These are phyloP conservation scores for Anthonomus grandis DNA, from an alignment of 1,140 invertebrate genomes.

Conservation along the genomic window DNA sequence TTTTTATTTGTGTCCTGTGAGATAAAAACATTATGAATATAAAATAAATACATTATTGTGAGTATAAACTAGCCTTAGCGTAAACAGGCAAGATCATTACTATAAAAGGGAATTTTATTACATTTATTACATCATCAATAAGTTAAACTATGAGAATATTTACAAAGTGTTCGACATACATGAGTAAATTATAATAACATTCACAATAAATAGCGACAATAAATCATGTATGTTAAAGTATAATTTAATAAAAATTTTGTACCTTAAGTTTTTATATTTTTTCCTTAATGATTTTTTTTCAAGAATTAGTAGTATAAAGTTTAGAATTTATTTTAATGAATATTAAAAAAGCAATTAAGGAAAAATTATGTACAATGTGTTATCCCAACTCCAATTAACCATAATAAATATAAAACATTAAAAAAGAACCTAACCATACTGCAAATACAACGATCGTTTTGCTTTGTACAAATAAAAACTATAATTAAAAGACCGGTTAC, in stretches of 20 bases:
- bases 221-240: background rate
- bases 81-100: conserved; percentile 39
- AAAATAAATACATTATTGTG: conserved; percentile 25
- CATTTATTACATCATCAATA: too few relatives aligned
- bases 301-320: too few relatives aligned
- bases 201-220: conserved; percentile 3
- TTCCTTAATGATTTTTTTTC: too few relatives aligned
- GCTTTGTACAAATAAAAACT: conserved; percentile 28
- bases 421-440: background rate
- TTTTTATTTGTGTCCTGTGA: conserved; percentile 34
- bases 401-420: conserved; percentile 2
- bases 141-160: too few relatives aligned
- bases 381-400: too few relatives aligned
- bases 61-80: conserved; percentile 30
- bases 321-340: too few relatives aligned
- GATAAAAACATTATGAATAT: conserved; percentile 35
- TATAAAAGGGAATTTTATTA: too few relatives aligned
- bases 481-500: conserved; percentile 18
- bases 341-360: too few relatives aligned
- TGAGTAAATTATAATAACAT: too few relatives aligned
- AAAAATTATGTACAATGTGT: too few relatives aligned
- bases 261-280: background rate
- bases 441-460: background rate
- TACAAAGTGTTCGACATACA: too few relatives aligned
- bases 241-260: conserved; percentile 3